phyloP scores from a whole-genome alignment of 2,797 vertebrate genomes.

The Cryptoblepharus egeriae region DNA sequence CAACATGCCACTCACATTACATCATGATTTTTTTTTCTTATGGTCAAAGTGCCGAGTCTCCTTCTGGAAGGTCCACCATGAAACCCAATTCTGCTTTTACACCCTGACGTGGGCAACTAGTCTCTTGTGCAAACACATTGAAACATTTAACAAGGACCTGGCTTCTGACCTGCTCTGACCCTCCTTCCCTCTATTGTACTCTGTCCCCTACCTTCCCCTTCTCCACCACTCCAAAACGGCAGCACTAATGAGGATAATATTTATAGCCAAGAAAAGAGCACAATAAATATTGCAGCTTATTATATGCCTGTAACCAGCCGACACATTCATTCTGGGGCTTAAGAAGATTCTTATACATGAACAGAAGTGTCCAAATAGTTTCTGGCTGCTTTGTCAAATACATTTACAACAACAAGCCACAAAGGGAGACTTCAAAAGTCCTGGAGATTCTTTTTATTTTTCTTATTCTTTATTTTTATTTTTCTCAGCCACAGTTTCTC shows the following conservation, averaged over 20 bases:
- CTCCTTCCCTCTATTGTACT: neutral
- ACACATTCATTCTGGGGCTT: neutral
- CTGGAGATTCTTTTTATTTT: neutral
- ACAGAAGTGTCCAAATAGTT: neutral
- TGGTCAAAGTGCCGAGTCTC: neutral
- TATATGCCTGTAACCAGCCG: neutral
- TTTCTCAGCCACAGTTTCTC: neutral
- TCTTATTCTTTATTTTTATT: neutral
- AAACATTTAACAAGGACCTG: conserved; percentile 64
- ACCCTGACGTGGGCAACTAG: conserved; percentile 41
- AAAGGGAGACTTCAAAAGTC: neutral
- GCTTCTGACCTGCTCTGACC: conserved; percentile 65
- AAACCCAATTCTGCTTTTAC: conserved; percentile 69
- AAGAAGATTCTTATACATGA: neutral
- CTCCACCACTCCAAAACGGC: neutral
- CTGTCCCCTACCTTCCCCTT: neutral
- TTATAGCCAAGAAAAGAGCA: neutral
- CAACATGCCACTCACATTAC: neutral
- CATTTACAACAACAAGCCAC: neutral
- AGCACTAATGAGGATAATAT: neutral
- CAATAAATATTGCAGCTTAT: neutral
- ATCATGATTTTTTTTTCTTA: conserved; percentile 26
- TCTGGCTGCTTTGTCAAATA: neutral
- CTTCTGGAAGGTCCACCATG: conserved; percentile 4
- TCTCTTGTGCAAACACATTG: conserved; percentile 67